Percentiles rank a stretch among this genome's conserved stretches.
These are phyloP conservation scores for Lacerta agilis DNA, from an alignment of 2,797 vertebrate genomes.

Conservation along the genomic window DNA sequence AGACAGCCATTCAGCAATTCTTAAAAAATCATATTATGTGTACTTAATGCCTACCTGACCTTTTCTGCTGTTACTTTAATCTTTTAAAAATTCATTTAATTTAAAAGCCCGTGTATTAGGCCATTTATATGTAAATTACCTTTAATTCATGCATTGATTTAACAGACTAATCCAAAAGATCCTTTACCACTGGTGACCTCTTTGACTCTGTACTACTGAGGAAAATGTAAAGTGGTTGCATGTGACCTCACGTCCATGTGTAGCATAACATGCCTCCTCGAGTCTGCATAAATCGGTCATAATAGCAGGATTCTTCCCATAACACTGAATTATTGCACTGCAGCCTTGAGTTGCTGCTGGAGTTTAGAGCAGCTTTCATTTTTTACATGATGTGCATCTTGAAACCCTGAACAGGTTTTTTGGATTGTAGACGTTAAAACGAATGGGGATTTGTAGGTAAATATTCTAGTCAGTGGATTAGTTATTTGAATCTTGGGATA, in stretches of 20 bases:
- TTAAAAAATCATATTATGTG: slow-evolving; percentile 78
- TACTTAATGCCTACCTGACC: slow-evolving; percentile 81
- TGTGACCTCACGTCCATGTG: slow-evolving; percentile 70
- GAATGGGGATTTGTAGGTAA: slow-evolving; percentile 42
- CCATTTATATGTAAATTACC: slow-evolving; percentile 86
- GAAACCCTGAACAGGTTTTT: background rate
- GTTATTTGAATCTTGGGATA: background rate
- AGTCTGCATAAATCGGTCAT: slow-evolving; percentile 68
- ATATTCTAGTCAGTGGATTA: slow-evolving; percentile 28
- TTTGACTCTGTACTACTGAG: slow-evolving; percentile 78
- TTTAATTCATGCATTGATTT: slow-evolving; percentile 85
- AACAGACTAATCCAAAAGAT: slow-evolving; percentile 82
- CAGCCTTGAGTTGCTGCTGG: slow-evolving; percentile 44
- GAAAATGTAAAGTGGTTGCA: slow-evolving; percentile 74
- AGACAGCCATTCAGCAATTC: slow-evolving; percentile 65
- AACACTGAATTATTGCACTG: slow-evolving; percentile 64
- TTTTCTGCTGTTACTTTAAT: slow-evolving; percentile 80
- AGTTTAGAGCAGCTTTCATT: slow-evolving; percentile 35
- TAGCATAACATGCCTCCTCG: slow-evolving; percentile 69
- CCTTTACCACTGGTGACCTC: slow-evolving; percentile 80
- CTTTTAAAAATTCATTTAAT: slow-evolving; percentile 81
- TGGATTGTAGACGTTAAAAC: slow-evolving; percentile 32
- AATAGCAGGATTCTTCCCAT: slow-evolving; percentile 50
- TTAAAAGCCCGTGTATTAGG: slow-evolving; percentile 78
- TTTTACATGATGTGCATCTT: slow-evolving; percentile 2